phyloP scores from a whole-genome alignment of 2,797 vertebrate genomes.

The Heliangelus exortis region DNA sequence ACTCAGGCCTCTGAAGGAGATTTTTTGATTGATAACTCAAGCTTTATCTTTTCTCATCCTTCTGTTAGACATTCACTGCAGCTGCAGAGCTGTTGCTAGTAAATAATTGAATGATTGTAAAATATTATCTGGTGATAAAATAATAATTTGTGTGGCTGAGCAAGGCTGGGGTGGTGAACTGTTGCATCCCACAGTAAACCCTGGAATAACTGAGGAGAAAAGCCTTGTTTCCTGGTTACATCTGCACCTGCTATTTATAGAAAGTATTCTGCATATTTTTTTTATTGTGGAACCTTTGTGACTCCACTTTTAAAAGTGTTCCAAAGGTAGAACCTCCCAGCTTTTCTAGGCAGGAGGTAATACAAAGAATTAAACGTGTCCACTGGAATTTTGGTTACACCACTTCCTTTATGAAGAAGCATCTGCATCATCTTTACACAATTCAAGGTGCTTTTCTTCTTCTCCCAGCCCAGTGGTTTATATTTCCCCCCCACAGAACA shows the following conservation, averaged over 20 bases:
- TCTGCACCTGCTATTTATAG: background rate
- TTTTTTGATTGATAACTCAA: background rate
- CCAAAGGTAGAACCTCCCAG: background rate
- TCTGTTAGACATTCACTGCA: background rate
- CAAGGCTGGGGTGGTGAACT: background rate
- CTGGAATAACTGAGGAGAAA: background rate
- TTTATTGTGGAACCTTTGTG: background rate
- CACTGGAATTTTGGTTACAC: background rate
- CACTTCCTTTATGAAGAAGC: background rate
- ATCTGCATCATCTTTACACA: background rate
- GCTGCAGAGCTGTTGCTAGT: background rate
- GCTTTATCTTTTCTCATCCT: background rate
- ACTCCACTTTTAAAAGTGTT: background rate
- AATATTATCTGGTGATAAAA: background rate
- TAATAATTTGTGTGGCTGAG: background rate
- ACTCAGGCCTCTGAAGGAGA: background rate
- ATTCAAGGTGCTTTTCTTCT: background rate
- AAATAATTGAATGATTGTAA: background rate
- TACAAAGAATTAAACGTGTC: background rate
- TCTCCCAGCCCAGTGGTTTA: background rate
- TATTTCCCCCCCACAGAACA: background rate
- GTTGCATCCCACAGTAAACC: background rate
- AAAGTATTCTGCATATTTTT: background rate
- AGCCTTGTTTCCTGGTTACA: fast-evolving
- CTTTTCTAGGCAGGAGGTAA: background rate